Base-by-base conservation (phyloP, 2,888 invertebrate species). In the Clistopyga incitator region DNA sequence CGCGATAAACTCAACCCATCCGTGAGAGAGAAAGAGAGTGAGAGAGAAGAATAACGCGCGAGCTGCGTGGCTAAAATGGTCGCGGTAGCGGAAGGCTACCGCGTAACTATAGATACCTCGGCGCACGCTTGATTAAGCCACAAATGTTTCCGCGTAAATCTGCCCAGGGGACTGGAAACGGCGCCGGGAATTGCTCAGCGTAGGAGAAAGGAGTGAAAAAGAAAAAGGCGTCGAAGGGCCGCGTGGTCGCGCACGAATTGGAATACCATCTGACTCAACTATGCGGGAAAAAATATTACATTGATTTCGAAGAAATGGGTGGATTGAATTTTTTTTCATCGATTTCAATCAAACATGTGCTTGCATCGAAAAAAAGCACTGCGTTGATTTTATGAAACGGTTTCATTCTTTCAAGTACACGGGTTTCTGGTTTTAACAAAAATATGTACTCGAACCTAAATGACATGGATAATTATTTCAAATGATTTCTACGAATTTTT, bases 71-170 rank as follows among this genome's bases (percentile, higher is more conserved):
- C 23, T 20, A 23, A 61, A 72, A 75, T 50, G 68, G 59, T 25
- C 61, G 59, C 6, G 61, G 59, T 45, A 67, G 45, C 10, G 50
- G 29, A 47, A 61, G 52, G 42, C 25, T 20, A 23, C 54, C 42
- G 18, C 52, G 45, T 18, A 47, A 54, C 20, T 61, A 42, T 59
- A 42, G n/a, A 64, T 59, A 42, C 25, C 75, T 42, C 56, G 64
- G 70, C 25, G 65, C 42, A 76, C 70, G 82, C 75, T 79, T 75
- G 75, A 82, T 82, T 78, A 82, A 82, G 79, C 79, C 79, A 65
- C 75, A 79, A 82, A 79, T 82, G 75, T 70, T 79, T 71, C 34
- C 64, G 75, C 75, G 79, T 79, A 82, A 82, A 82, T 82, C 82
- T 70, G 82, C 47, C 72, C 56, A 42, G 3, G 29, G 18, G 15